phyloP scores from a whole-genome alignment of 2,113 vertebrate species.

The Nestor notabilis region DNA sequence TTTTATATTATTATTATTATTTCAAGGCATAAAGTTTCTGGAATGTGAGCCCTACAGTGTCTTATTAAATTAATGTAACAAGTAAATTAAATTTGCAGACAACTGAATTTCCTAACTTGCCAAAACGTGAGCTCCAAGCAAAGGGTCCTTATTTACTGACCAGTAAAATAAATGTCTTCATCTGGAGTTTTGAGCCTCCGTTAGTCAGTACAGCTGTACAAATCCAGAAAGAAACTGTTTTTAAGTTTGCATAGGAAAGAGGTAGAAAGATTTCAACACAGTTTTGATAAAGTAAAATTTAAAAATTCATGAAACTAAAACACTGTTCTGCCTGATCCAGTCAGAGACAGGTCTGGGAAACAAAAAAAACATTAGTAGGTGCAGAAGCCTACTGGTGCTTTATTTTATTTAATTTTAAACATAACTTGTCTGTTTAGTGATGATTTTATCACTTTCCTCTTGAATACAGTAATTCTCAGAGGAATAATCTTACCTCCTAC shows the following conservation, averaged over 20 bases:
- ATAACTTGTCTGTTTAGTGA: constrained; percentile 39
- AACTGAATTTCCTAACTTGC: not conserved
- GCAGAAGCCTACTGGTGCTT: not conserved
- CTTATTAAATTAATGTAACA: not conserved
- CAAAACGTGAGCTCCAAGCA: not conserved
- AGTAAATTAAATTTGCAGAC: not conserved
- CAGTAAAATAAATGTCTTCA: not conserved
- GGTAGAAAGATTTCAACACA: not conserved
- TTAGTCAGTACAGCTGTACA: not conserved
- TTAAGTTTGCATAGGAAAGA: not conserved
- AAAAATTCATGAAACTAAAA: constrained; percentile 23
- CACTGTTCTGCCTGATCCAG: not conserved
- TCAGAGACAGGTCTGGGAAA: not conserved
- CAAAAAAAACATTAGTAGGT: constrained; percentile 12
- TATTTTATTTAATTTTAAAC: constrained; percentile 48
- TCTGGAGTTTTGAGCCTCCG: not conserved
- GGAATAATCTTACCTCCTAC: constrained; percentile 42
- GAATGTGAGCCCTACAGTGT: not conserved
- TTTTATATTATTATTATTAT: not conserved
- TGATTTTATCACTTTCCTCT: constrained; percentile 51
- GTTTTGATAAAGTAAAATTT: constrained; percentile 16
- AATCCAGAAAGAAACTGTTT: not conserved
- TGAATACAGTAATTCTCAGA: constrained; percentile 28
- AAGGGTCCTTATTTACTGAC: not conserved
- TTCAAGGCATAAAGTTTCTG: not conserved